phyloP scores from a whole-genome alignment of 2,888 invertebrate genomes.

The Diadromus collaris region DNA sequence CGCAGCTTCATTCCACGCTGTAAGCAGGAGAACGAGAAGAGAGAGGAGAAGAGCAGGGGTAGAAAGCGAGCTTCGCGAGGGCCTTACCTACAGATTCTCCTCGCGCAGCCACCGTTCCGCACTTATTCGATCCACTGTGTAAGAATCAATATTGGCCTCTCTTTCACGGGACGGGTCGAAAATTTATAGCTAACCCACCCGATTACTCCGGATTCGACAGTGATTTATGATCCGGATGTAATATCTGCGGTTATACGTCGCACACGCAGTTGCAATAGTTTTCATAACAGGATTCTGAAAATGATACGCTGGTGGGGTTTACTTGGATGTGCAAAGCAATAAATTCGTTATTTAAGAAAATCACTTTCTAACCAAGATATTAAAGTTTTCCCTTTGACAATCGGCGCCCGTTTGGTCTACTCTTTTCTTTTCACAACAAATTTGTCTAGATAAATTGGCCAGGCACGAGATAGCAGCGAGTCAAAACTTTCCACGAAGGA shows the following conservation, averaged over 20 bases:
- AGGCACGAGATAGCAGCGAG: constrained; percentile 2
- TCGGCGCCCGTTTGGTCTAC: not conserved
- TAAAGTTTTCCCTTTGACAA: not conserved
- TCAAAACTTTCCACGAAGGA: constrained; percentile 5
- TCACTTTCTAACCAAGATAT: not conserved
- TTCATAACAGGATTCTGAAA: not conserved
- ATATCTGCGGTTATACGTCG: constrained; percentile 44
- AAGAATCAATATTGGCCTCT: constrained; percentile 57
- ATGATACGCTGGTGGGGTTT: not conserved
- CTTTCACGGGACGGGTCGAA: constrained; percentile 39
- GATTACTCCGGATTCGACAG: constrained; percentile 76
- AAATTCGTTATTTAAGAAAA: not conserved
- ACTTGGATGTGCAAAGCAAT: not conserved
- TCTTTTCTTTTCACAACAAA: not conserved
- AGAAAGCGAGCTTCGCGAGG: constrained; percentile 27
- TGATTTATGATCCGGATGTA: constrained; percentile 75
- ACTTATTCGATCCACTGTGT: constrained; percentile 37
- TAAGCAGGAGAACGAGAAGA: constrained; percentile 50
- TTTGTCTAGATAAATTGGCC: not conserved
- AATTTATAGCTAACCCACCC: constrained; percentile 66
- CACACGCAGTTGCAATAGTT: not conserved
- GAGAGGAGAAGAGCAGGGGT: constrained; percentile 46
- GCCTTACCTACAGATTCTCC: not conserved
- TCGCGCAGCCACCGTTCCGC: constrained; percentile 11
- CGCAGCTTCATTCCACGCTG: constrained; percentile 29